Percentiles rank a stretch among this genome's conserved stretches.
These are phyloP conservation scores for Plagodis pulveraria DNA, from an alignment of 2,888 invertebrate genomes.

Conservation along the genomic window DNA sequence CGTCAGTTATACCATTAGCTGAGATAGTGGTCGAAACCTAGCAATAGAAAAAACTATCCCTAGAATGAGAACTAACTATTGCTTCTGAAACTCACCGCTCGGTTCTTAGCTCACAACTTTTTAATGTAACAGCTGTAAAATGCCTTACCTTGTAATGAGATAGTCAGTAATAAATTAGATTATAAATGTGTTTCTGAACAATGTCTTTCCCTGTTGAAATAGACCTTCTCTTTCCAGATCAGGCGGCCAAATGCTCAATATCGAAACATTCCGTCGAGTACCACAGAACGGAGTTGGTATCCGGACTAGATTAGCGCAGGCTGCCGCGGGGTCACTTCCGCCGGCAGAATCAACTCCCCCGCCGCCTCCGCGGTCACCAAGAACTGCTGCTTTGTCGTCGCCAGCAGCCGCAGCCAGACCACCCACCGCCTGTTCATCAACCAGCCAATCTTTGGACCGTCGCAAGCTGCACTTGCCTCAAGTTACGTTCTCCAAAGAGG, in stretches of 20 bases:
- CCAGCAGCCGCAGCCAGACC: constrained; percentile 82
- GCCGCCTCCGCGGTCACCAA: constrained; percentile 71
- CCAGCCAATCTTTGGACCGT: constrained; percentile 85
- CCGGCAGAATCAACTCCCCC: constrained; percentile 73
- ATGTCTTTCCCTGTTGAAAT: neutral
- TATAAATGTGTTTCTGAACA: too few relatives aligned
- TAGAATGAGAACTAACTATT: too few relatives aligned
- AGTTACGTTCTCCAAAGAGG: constrained; percentile 95
- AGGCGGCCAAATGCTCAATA: constrained; percentile 87
- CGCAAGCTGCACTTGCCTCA: constrained; percentile 90
- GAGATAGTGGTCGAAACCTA: too few relatives aligned
- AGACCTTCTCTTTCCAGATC: constrained; percentile 80
- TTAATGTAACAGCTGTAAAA: too few relatives aligned
- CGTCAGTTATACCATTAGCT: too few relatives aligned
- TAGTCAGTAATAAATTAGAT: too few relatives aligned
- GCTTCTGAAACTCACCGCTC: too few relatives aligned
- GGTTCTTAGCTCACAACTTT: too few relatives aligned
- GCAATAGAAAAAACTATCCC: too few relatives aligned
- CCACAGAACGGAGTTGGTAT: constrained; percentile 71
- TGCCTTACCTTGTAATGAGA: too few relatives aligned
- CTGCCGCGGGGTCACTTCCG: constrained; percentile 50
- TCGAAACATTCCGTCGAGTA: constrained; percentile 89
- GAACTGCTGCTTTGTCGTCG: constrained; percentile 63
- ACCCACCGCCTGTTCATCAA: constrained; percentile 89
- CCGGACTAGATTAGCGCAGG: constrained; percentile 59